Evolutionary conservation across 1,140 invertebrate genomes (phyloP).

Genomic region (Drosophila carrolli): DNA sequence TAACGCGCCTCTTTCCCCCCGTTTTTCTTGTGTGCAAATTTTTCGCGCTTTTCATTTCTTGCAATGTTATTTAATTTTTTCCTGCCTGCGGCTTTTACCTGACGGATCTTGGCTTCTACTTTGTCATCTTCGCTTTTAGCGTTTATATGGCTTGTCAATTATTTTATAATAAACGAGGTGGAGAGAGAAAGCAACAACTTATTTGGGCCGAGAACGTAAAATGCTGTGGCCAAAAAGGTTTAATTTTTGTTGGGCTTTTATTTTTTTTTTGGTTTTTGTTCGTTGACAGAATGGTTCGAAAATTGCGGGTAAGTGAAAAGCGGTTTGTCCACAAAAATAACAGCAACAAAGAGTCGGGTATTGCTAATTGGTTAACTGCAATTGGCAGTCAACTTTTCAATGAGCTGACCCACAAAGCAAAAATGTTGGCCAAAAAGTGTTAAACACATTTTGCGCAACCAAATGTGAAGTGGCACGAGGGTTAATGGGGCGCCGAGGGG

Average conservation of each 20-base stretch:
- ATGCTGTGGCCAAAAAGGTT: constrained; percentile 35
- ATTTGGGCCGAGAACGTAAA: constrained; percentile 72
- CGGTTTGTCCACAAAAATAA: constrained; percentile 44
- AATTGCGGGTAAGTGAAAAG: constrained; percentile 56
- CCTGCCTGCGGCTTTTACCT: constrained; percentile 41
- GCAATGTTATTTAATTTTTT: constrained; percentile 51
- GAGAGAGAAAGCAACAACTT: constrained; percentile 31
- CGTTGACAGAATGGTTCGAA: constrained; percentile 42
- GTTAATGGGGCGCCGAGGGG: background rate
- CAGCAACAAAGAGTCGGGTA: constrained; percentile 19
- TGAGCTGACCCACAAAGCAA: constrained; percentile 68
- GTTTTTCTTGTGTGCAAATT: constrained; percentile 24
- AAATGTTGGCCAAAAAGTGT: constrained; percentile 49
- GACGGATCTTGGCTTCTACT: constrained; percentile 53
- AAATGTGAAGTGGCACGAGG: constrained; percentile 36
- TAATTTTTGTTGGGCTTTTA: constrained; percentile 11
- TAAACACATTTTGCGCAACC: constrained; percentile 58
- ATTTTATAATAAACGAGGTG: constrained; percentile 69
- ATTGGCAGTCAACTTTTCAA: constrained; percentile 68
- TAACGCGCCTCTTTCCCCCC: background rate
- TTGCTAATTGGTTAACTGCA: constrained; percentile 75
- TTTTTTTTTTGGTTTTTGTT: constrained; percentile 3
- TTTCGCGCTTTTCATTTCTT: constrained; percentile 63
- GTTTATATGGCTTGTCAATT: constrained; percentile 67
- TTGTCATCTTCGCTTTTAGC: constrained; percentile 41